Evolutionary conservation across 2,797 vertebrate species (phyloP).

Genomic region (Eulemur rubriventer): DNA sequence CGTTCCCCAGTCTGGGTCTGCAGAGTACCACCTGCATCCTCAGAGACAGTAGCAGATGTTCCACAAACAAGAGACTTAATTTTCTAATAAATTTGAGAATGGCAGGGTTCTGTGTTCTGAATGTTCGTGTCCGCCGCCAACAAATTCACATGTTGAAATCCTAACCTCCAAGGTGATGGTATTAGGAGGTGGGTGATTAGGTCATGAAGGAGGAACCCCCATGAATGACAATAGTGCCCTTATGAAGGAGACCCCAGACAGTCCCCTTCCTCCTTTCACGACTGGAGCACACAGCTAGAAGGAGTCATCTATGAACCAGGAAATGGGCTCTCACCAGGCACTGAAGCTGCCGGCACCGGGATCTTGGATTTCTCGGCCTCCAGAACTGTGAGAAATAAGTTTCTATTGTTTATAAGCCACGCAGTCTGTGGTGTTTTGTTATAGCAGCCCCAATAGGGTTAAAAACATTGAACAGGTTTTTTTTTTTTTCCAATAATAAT

Average conservation of each 20-base stretch:
- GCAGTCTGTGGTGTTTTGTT: neutral
- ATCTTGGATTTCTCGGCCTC: neutral
- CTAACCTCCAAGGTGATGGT: neutral
- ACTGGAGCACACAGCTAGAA: neutral
- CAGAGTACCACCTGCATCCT: neutral
- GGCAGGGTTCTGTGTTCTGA: neutral
- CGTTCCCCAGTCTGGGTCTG: neutral
- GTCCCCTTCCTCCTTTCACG: neutral
- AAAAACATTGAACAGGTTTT: neutral
- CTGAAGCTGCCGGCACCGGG: neutral
- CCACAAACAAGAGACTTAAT: neutral
- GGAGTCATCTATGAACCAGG: neutral
- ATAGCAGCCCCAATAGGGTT: neutral
- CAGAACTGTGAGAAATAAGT: neutral
- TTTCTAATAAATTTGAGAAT: neutral
- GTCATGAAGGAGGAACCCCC: neutral
- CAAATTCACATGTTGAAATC: neutral
- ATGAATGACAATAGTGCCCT: neutral
- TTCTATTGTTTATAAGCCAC: neutral
- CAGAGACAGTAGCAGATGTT: neutral
- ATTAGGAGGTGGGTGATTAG: neutral
- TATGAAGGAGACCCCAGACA: neutral
- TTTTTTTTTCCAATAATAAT: slow-evolving; percentile 73
- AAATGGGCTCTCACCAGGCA: neutral
- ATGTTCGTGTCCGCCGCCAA: too few species aligned